These are phyloP conservation scores for Apotomis turbidana DNA, from an alignment of 2,888 invertebrate species.

Conservation along the genomic window DNA sequence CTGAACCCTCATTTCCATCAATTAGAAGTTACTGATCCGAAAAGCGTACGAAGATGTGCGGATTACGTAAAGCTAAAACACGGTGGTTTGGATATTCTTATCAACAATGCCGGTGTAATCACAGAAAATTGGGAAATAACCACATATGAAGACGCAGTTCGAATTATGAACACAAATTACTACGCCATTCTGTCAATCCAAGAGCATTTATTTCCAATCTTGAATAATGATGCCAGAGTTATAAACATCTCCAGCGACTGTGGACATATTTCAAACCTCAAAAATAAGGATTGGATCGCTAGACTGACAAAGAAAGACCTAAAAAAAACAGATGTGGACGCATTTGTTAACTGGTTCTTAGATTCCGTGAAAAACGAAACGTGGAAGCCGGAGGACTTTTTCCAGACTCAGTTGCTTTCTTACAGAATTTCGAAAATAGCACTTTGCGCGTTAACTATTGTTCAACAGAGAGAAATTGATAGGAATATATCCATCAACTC, in stretches of 20 bases:
- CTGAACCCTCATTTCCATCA: slow-evolving; percentile 60
- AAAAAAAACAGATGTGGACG: slow-evolving; percentile 47
- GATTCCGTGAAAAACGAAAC: slow-evolving; percentile 47
- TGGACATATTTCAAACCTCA: slow-evolving; percentile 51
- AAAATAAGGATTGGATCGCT: slow-evolving; percentile 49
- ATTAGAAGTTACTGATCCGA: slow-evolving; percentile 51
- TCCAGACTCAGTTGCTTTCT: slow-evolving; percentile 43
- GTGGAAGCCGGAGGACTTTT: slow-evolving; percentile 48
- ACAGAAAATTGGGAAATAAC: slow-evolving; percentile 44
- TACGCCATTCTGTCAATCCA: slow-evolving; percentile 49
- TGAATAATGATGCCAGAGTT: slow-evolving; percentile 51
- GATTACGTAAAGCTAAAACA: slow-evolving; percentile 49
- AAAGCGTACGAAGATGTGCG: slow-evolving; percentile 50
- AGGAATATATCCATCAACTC: slow-evolving; percentile 49
- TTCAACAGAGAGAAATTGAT: slow-evolving; percentile 47
- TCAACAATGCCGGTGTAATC: slow-evolving; percentile 55
- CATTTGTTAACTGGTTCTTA: slow-evolving; percentile 51
- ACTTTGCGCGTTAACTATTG: slow-evolving; percentile 47
- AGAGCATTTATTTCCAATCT: slow-evolving; percentile 49
- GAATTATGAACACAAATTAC: slow-evolving; percentile 52
- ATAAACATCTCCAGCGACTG: slow-evolving; percentile 51
- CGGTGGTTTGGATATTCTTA: slow-evolving; percentile 54
- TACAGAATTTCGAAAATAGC: slow-evolving; percentile 52
- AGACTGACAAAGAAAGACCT: slow-evolving; percentile 46
- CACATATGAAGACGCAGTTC: slow-evolving; percentile 50